Percentiles rank a stretch among this genome's conserved stretches.
Evolutionary conservation across 2,797 vertebrate species (phyloP).

Genomic region (Cossypha caffra): DNA sequence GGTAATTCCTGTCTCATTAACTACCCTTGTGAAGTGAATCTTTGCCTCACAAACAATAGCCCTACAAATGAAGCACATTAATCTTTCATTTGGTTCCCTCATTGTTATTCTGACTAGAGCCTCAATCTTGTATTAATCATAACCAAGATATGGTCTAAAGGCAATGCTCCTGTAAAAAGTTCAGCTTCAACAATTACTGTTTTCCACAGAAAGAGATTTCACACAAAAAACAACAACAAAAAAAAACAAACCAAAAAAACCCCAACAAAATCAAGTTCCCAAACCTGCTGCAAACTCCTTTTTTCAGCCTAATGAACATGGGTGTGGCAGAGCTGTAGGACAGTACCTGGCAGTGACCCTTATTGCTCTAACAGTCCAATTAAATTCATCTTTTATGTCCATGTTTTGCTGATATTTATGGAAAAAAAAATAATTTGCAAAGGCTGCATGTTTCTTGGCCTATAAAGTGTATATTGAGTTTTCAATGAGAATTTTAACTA

Average conservation of each 20-base stretch:
- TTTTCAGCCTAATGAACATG: not conserved
- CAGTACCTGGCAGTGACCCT: not conserved
- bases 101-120: not conserved
- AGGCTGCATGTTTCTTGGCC: not conserved
- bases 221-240: accelerated
- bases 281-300: not conserved
- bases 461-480: not conserved
- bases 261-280: not conserved
- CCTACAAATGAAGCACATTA: constrained; percentile 11
- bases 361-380: not conserved
- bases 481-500: not conserved
- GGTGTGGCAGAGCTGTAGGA: not conserved
- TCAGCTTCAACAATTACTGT: not conserved
- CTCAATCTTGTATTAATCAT: not conserved
- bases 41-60: not conserved
- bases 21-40: not conserved
- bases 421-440: not conserved
- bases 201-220: not conserved
- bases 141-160: not conserved
- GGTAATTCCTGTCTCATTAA: constrained; percentile 1
- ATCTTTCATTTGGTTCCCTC: constrained; percentile 24
- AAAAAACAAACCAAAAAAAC: no score
- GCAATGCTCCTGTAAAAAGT: not conserved
- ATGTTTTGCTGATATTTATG: not conserved
- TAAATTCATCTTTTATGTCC: not conserved